Percentiles rank a stretch among this genome's conserved stretches.
Conservation (phyloP, 2,888 invertebrate genomes). For the Neocrepidodera transversa region DNA sequence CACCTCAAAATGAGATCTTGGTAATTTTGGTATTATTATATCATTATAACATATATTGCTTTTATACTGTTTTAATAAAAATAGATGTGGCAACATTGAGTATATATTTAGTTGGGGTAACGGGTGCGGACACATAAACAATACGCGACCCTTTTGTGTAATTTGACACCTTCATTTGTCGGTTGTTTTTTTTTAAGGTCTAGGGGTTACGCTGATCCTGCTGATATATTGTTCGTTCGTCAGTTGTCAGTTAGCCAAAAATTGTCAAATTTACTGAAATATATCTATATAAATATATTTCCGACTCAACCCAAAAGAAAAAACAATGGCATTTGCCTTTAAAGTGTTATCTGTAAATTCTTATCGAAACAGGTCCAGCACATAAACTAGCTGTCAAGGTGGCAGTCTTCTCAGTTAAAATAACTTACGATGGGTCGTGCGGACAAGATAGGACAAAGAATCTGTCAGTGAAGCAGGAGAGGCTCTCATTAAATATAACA, state of each 20-base stretch:
- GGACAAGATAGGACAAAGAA: slow-evolving; percentile 26
- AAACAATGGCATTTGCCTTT: slow-evolving; percentile 57
- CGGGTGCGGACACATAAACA: slow-evolving; percentile 54
- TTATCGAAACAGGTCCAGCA: slow-evolving; percentile 58
- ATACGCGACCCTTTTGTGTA: slow-evolving; percentile 49
- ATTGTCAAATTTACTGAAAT: too few species aligned
- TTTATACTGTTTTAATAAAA: too few species aligned
- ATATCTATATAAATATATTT: too few species aligned
- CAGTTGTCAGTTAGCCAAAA: slow-evolving; percentile 38
- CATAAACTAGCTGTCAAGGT: slow-evolving; percentile 59
- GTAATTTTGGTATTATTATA: too few species aligned
- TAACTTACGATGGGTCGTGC: slow-evolving; percentile 48
- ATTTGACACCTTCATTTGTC: slow-evolving; percentile 55
- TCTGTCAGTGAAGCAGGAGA: slow-evolving; percentile 23
- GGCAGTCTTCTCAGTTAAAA: slow-evolving; percentile 53
- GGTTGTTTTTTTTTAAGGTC: slow-evolving; percentile 28
- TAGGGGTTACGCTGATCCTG: slow-evolving; percentile 21
- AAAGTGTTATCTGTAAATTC: slow-evolving; percentile 59
- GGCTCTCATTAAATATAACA: slow-evolving; percentile 24
- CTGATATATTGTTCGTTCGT: slow-evolving; percentile 32
- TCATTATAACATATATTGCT: too few species aligned
- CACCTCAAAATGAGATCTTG: too few species aligned
- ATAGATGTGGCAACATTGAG: slow-evolving; percentile 13
- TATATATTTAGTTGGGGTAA: slow-evolving; percentile 31
- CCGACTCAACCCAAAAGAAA: slow-evolving; percentile 34